These are phyloP conservation scores for Dendroctonus valens DNA, from an alignment of 1,140 invertebrate species.

Conservation along the genomic window DNA sequence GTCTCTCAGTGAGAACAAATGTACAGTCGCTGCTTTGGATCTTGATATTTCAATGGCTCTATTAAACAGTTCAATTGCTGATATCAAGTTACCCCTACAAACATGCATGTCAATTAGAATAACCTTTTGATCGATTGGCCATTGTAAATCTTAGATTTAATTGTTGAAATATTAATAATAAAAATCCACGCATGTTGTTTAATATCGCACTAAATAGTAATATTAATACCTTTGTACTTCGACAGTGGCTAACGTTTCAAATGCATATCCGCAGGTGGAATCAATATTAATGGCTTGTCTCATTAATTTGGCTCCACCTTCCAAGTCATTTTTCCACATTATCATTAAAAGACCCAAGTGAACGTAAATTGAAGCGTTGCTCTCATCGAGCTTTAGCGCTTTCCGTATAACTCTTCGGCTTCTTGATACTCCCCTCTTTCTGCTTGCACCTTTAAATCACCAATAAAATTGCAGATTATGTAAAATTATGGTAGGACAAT, in stretches of 20 bases:
- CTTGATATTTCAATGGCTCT: conserved; percentile 85
- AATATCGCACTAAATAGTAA: conserved; percentile 2
- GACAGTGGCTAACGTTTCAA: conserved; percentile 91
- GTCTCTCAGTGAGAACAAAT: conserved; percentile 81
- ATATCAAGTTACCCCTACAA: conserved; percentile 77
- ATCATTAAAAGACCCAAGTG: conserved; percentile 82
- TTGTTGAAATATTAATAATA: too few relatives aligned
- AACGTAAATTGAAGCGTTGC: conserved; percentile 83
- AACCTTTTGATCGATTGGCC: neutral
- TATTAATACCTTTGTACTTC: conserved; percentile 83
- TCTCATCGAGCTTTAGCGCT: conserved; percentile 78
- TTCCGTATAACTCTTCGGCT: conserved; percentile 80
- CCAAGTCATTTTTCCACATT: conserved; percentile 78
- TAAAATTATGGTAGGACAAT: conserved; percentile 5
- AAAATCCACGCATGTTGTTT: too few relatives aligned
- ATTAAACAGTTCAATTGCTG: conserved; percentile 83
- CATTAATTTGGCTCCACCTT: conserved; percentile 76
- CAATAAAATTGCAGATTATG: neutral
- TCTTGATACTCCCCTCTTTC: conserved; percentile 80
- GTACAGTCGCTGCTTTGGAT: conserved; percentile 82
- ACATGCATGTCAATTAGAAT: conserved; percentile 9
- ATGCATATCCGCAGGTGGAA: conserved; percentile 90
- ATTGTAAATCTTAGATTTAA: neutral
- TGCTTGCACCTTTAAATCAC: conserved; percentile 52
- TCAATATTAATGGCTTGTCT: conserved; percentile 84